phyloP scores from a whole-genome alignment of 2,888 invertebrate species.

The Tenthredo mesomela region DNA sequence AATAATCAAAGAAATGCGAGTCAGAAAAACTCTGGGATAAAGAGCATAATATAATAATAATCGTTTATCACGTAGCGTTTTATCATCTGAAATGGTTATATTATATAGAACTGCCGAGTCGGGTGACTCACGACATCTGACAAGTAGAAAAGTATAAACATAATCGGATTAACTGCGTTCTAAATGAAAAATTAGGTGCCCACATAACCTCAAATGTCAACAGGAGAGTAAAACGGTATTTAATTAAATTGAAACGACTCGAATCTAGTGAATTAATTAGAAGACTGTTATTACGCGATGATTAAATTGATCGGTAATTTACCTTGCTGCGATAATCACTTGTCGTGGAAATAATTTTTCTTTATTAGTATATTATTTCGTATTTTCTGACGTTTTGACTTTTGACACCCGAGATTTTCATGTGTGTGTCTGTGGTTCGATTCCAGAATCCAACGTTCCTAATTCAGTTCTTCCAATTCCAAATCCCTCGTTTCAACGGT shows the following conservation, averaged over 20 bases:
- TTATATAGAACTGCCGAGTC: background rate
- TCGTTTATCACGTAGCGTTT: background rate
- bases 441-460: constrained; percentile 8
- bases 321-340: constrained; percentile 31
- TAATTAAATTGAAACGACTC: background rate
- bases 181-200: background rate
- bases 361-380: background rate
- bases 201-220: constrained; percentile 48
- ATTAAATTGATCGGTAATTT: background rate
- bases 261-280: background rate
- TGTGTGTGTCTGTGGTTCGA: background rate
- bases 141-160: constrained; percentile 38
- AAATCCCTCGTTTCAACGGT: background rate
- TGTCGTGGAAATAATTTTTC: background rate
- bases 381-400: constrained; percentile 48
- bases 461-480: background rate
- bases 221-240: background rate
- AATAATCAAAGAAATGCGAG: background rate
- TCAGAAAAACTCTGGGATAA: background rate
- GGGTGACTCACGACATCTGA: constrained; percentile 25
- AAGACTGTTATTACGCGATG: background rate
- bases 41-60: background rate
- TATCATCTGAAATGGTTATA: background rate
- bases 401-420: constrained; percentile 27
- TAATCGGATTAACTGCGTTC: constrained; percentile 48